Evolutionary conservation across 2,797 vertebrate species (phyloP).

Genomic region (Amazonetta brasiliensis): DNA sequence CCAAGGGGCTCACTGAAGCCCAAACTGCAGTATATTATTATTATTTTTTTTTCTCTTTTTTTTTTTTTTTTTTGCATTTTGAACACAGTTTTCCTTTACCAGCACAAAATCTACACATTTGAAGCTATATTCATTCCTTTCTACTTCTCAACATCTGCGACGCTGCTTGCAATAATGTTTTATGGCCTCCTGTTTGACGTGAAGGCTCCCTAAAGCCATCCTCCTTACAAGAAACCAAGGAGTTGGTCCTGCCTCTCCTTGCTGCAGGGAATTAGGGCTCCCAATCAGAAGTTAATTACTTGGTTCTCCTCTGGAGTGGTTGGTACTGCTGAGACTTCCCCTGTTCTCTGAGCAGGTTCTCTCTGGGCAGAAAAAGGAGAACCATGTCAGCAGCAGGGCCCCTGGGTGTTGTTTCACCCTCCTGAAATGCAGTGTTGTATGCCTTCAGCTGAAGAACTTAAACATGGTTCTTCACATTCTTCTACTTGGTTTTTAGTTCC

Average conservation of each 20-base stretch:
- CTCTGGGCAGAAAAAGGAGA: neutral
- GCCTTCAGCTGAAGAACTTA: neutral
- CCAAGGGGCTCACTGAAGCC: neutral
- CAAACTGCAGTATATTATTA: neutral
- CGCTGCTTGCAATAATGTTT: neutral
- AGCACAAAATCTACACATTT: rapidly evolving
- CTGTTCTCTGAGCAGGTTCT: neutral
- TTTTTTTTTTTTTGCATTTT: neutral
- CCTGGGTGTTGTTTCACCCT: neutral
- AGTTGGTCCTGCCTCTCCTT: neutral
- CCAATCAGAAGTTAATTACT: neutral
- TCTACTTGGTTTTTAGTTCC: neutral
- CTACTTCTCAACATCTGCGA: neutral
- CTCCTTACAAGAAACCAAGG: neutral
- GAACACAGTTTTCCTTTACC: rapidly evolving
- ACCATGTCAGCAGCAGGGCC: neutral
- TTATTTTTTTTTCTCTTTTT: neutral
- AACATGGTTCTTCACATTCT: neutral
- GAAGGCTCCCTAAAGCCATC: constrained; percentile 4
- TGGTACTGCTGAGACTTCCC: neutral
- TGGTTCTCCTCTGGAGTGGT: neutral
- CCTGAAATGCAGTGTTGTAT: neutral
- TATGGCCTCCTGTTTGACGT: rapidly evolving
- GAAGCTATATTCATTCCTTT: rapidly evolving
- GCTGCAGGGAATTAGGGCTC: neutral